Conservation (phyloP, 2,888 invertebrate genomes). For the Caenorhabditis macrosperma region DNA sequence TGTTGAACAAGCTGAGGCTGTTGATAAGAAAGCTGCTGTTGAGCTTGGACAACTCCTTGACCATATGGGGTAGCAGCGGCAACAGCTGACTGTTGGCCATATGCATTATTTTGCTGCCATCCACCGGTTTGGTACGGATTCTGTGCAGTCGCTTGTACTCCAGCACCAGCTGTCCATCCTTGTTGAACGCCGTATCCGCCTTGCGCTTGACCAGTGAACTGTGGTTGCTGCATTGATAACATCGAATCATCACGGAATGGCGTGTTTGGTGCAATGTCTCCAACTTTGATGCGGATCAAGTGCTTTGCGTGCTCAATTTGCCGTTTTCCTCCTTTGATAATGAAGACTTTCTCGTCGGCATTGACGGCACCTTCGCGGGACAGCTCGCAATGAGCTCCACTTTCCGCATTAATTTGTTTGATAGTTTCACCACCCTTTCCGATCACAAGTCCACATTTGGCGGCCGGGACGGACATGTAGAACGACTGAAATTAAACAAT, state of each 20-base stretch:
- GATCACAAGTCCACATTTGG: slow-evolving; percentile 96
- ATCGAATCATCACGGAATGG: slow-evolving; percentile 71
- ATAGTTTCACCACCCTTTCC: slow-evolving; percentile 98
- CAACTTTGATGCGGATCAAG: slow-evolving; percentile 92
- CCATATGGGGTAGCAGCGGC: slow-evolving; percentile 23
- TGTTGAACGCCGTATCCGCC: slow-evolving; percentile 4
- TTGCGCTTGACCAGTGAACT: slow-evolving; percentile 12
- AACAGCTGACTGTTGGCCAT: slow-evolving; percentile 16
- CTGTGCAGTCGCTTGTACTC: slow-evolving; percentile 11
- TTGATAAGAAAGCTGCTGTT: slow-evolving; percentile 23
- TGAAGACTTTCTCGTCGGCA: slow-evolving; percentile 90
- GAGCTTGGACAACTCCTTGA: slow-evolving; percentile 15
- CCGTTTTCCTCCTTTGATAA: slow-evolving; percentile 91
- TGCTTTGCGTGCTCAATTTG: slow-evolving; percentile 96
- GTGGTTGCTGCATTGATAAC: slow-evolving; percentile 13
- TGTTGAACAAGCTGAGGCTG: slow-evolving; percentile 8
- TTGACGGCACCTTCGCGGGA: slow-evolving; percentile 90
- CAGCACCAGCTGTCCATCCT: slow-evolving; percentile 23
- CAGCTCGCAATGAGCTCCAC: slow-evolving; percentile 97
- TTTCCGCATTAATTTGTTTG: slow-evolving; percentile 85
- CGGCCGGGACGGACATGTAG: slow-evolving; percentile 87
- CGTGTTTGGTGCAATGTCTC: slow-evolving; percentile 79
- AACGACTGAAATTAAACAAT: slow-evolving; percentile 62
- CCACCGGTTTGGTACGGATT: slow-evolving; percentile 35
- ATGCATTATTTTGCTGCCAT: slow-evolving; percentile 30